Evolutionary conservation across 1,140 invertebrate genomes (phyloP), one percentile per base, ranked within the genome.

Genomic region (Papilio aristodemus): DNA sequence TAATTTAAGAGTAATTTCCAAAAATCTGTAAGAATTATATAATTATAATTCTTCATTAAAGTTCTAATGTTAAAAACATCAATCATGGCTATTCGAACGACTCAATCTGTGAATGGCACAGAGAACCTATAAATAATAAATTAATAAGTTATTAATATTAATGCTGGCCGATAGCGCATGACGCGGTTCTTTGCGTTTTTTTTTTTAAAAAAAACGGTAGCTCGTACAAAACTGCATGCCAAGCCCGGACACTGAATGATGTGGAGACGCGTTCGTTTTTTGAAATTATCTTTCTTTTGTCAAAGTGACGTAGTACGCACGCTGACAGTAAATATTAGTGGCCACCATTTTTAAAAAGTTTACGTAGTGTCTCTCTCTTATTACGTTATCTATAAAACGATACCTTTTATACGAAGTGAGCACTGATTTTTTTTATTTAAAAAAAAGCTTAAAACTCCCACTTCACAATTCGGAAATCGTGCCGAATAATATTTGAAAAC

Each of bases 191-290:
- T 74, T 68, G 60, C 41, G 71, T 78, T 76, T 32, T 68, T 58
- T 78, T 76, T 32, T 68, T 58, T 73, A 75, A 82, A 86, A 88
- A 88, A 85, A 83, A 84, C 86, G 71, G 86, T 89, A 89, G 87
- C 87, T 74, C 62, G 74, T 80, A 84, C 78, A 83, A 81, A 83
- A 87, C 84, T 82, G 84, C 85, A 80, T 82, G 81, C 83, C 81
- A 71, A 57, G 57, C 67, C 41, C 58, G 81, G 78, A 87, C 85
- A 84, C 69, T 77, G 85, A 86, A 74, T 84, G 85, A 83, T 79
- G 81, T 81, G 77, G 87, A 89, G 85, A 73, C 68, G 79, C 64
- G 59, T 71, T 76, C 71, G 59, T 78, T 76, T 79, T 80, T 76
- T 78, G 77, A 75, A 73, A 77, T 77, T 78, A 70, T 79, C 54